Evolutionary conservation across 2,888 invertebrate species (phyloP).

Genomic region (Perizoma flavofasciatum): DNA sequence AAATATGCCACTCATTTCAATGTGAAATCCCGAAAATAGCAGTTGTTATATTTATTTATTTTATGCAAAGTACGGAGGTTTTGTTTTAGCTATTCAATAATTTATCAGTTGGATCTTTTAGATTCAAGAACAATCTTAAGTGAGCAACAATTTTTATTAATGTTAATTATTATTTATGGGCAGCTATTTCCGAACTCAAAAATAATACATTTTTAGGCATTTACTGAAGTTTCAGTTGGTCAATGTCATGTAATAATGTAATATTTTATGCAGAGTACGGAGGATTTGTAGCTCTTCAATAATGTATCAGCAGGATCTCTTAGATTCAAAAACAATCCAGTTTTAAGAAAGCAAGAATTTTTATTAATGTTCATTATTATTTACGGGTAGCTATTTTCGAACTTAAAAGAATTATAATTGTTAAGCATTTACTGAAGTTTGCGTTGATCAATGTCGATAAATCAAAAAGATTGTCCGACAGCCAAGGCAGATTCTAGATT

Average conservation of each 20-base stretch:
- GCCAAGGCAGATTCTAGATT: slow-evolving; percentile 43
- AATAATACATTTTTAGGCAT: too few relatives aligned
- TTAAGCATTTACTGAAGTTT: slow-evolving; percentile 9
- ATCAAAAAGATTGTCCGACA: slow-evolving; percentile 40
- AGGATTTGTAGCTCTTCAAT: slow-evolving; percentile 13
- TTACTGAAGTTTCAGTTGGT: slow-evolving; percentile 21
- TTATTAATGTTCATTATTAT: slow-evolving; percentile 9
- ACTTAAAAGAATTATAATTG: too few relatives aligned
- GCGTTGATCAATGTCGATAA: slow-evolving; percentile 32
- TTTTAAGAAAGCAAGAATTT: slow-evolving; percentile 5
- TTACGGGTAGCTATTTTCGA: not conserved
- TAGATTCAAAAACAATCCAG: slow-evolving; percentile 12
- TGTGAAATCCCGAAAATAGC: slow-evolving; percentile 13
- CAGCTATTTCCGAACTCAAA: not conserved
- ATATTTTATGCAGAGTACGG: slow-evolving; percentile 20
- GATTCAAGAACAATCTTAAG: slow-evolving; percentile 11
- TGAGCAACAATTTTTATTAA: slow-evolving; percentile 4
- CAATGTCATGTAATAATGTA: too few relatives aligned
- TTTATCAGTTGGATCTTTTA: slow-evolving; percentile 13
- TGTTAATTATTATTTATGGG: slow-evolving; percentile 7
- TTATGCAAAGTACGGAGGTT: slow-evolving; percentile 21
- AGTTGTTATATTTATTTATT: slow-evolving; percentile 21
- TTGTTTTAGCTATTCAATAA: slow-evolving; percentile 13
- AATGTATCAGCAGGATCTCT: slow-evolving; percentile 16
- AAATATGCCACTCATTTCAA: slow-evolving; percentile 17